A percentile compares a stretch with the other conserved stretches of the same genome.
Evolutionary conservation across 1,140 invertebrate genomes (phyloP).

Genomic region (Tachypleus tridentatus): DNA sequence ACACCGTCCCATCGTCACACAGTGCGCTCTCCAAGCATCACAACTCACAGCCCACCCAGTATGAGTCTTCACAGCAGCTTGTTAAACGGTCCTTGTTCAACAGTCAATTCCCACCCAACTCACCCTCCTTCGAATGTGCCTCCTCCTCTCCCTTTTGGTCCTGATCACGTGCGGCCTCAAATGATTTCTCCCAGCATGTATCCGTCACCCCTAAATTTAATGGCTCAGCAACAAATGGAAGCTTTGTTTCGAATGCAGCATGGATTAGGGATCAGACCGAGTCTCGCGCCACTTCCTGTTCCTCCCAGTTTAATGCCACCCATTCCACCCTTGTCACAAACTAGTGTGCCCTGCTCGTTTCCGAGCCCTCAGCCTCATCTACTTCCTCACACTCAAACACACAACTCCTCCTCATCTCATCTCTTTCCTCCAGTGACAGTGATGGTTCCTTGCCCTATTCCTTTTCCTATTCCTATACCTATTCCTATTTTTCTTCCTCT

Average conservation of each 20-base stretch:
- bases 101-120: too few relatives aligned
- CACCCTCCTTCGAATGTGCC: too few relatives aligned
- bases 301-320: neutral
- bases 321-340: neutral
- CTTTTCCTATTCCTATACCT: slow-evolving; percentile 20
- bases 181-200: neutral
- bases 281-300: slow-evolving; percentile 2
- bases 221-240: slow-evolving; percentile 15
- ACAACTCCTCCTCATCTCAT: neutral
- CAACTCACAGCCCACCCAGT: too few relatives aligned
- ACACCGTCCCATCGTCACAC: too few relatives aligned
- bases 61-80: too few relatives aligned
- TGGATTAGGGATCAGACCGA: neutral
- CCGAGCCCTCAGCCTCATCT: neutral
- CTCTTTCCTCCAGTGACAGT: slow-evolving; percentile 12
- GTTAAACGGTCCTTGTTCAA: too few relatives aligned
- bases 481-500: slow-evolving; percentile 18
- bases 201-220: neutral
- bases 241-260: slow-evolving; percentile 14
- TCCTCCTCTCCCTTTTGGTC: too few relatives aligned
- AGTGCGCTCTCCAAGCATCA: too few relatives aligned
- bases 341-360: neutral
- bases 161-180: too few relatives aligned
- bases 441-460: slow-evolving; percentile 19
- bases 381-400: neutral